These are phyloP conservation scores for Spilogale gracilis DNA, from an alignment of 2,113 vertebrate genomes.

Conservation along the genomic window DNA sequence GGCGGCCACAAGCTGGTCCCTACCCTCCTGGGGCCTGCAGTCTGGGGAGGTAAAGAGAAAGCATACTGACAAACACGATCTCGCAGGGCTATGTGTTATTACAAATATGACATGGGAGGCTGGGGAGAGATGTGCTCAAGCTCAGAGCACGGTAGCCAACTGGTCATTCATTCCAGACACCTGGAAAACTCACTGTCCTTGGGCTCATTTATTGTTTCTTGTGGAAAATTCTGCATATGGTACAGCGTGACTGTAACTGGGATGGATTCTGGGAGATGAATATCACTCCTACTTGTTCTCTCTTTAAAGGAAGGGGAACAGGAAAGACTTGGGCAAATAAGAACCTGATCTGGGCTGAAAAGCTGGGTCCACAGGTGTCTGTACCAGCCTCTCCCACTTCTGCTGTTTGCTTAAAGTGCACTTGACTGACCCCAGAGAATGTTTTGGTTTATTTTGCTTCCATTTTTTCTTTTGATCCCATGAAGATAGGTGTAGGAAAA, in stretches of 20 bases:
- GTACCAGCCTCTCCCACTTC: conserved; percentile 73
- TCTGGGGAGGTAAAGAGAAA: background rate
- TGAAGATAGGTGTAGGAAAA: conserved; percentile 74
- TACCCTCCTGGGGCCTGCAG: background rate
- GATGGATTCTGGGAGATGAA: background rate
- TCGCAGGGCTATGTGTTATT: background rate
- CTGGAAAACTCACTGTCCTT: background rate
- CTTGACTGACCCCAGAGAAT: conserved; percentile 40
- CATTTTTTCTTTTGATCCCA: conserved; percentile 75
- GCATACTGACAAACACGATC: background rate
- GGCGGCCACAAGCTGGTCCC: background rate
- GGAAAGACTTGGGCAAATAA: conserved; percentile 67
- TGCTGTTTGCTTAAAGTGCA: conserved; percentile 65
- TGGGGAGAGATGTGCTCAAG: background rate
- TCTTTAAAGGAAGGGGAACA: conserved; percentile 43
- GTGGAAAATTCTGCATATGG: background rate
- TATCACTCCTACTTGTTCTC: background rate
- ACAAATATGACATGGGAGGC: background rate
- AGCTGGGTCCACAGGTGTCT: conserved; percentile 36
- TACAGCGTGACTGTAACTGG: background rate
- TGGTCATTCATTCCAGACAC: background rate
- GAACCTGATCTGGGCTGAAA: conserved; percentile 66
- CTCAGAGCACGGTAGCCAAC: background rate
- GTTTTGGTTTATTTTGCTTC: conserved; percentile 67
- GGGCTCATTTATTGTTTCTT: background rate